These are phyloP conservation scores for Clostera curtula DNA, from an alignment of 2,888 invertebrate genomes.

Conservation along the genomic window DNA sequence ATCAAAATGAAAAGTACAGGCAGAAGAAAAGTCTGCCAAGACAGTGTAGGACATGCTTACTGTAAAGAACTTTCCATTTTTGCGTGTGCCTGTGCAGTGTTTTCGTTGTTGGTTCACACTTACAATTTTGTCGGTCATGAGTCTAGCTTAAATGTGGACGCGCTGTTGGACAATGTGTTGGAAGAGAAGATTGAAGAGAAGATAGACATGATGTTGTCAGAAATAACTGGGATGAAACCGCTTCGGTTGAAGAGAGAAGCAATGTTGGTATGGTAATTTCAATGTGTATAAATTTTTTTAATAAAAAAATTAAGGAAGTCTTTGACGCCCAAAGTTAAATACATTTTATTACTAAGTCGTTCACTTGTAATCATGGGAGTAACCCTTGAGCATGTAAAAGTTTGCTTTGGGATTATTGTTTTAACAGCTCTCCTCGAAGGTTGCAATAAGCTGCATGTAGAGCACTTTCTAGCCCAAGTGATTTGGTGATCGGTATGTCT, in stretches of 20 bases:
- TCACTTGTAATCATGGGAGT: no score
- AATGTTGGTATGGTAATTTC: conserved; percentile 46
- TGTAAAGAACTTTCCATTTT: conserved; percentile 49
- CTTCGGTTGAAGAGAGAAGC: conserved; percentile 54
- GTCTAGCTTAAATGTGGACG: conserved; percentile 28
- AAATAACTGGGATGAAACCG: conserved; percentile 27
- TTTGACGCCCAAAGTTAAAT: no score
- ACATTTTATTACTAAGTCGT: no score
- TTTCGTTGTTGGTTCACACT: conserved; percentile 52
- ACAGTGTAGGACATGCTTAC: conserved; percentile 26
- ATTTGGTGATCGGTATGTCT: no score
- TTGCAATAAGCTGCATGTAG: no score
- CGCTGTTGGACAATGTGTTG: conserved; percentile 34
- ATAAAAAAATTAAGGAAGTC: no score
- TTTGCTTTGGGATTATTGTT: no score
- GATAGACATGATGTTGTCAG: conserved; percentile 42
- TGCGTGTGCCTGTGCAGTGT: conserved; percentile 48
- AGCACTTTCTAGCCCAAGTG: no score
- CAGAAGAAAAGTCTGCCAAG: conserved; percentile 26
- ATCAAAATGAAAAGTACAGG: conserved; percentile 20
- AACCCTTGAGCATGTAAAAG: no score
- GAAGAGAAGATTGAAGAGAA: conserved; percentile 45
- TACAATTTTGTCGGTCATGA: conserved; percentile 39
- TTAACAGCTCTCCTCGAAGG: no score
- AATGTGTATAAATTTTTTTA: background rate